phyloP scores from a whole-genome alignment of 2,797 vertebrate genomes.

The Otus scops region DNA sequence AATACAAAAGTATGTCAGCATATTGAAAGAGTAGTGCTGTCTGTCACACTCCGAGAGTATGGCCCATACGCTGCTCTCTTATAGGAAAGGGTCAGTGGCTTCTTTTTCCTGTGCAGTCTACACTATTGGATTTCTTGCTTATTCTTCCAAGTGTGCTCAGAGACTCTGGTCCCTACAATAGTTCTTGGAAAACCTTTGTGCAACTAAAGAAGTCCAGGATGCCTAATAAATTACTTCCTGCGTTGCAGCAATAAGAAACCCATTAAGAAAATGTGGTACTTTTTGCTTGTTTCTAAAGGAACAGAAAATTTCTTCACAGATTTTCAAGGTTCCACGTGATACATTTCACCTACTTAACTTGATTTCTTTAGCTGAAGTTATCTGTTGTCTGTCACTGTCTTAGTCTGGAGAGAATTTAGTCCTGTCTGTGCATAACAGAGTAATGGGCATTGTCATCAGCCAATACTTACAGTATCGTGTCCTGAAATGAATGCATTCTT shows the following conservation, averaged over 20 bases:
- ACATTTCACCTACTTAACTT: not conserved
- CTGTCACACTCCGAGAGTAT: fast-evolving
- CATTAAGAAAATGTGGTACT: not conserved
- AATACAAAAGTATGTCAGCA: not conserved
- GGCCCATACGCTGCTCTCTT: not conserved
- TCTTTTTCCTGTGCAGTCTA: not conserved
- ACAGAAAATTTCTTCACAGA: not conserved
- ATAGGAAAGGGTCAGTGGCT: not conserved
- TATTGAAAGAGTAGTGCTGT: not conserved
- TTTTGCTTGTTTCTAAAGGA: not conserved
- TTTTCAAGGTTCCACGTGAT: not conserved
- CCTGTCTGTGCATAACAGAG: not conserved
- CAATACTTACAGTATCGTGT: not conserved
- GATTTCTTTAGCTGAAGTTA: not conserved
- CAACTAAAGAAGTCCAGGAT: not conserved
- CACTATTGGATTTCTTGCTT: not conserved
- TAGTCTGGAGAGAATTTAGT: not conserved
- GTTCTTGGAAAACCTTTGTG: not conserved
- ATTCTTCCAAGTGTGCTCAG: not conserved
- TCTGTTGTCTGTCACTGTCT: not conserved
- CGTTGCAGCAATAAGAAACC: not conserved
- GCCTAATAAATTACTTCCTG: not conserved
- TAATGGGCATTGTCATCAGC: not conserved
- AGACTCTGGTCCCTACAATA: not conserved
- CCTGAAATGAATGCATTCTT: not conserved